Evolutionary conservation across 2,113 vertebrate species (phyloP).

Genomic region (Tauraco erythrolophus): DNA sequence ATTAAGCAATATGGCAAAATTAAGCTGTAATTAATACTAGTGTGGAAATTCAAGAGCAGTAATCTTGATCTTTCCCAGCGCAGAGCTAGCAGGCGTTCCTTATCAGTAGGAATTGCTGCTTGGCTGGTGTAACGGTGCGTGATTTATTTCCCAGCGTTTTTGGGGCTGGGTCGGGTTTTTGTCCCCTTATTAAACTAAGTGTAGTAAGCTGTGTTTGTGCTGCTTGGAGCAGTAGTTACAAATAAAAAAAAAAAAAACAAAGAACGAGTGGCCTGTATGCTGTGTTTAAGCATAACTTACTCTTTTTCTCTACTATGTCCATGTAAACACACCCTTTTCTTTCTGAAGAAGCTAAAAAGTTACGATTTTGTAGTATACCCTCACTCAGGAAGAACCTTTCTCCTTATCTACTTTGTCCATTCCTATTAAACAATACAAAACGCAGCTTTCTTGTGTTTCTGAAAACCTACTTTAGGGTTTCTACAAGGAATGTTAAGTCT

Average conservation of each 20-base stretch:
- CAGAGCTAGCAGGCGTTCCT: not conserved
- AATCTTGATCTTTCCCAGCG: not conserved
- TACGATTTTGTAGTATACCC: not conserved
- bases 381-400: not conserved
- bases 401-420: not conserved
- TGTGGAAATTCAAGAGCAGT: accelerated
- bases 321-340: not conserved
- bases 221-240: not conserved
- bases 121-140: not conserved
- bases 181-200: not conserved
- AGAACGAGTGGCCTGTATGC: accelerated
- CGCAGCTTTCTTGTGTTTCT: not conserved
- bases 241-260: not conserved
- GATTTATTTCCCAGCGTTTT: not conserved
- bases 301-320: accelerated
- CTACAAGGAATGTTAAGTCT: not conserved
- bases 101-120: not conserved
- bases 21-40: accelerated
- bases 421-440: not conserved
- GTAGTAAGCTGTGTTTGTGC: not conserved
- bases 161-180: not conserved
- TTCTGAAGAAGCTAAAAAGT: not conserved
- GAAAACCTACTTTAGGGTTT: not conserved
- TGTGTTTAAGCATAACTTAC: not conserved
- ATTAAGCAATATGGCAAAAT: accelerated